These are phyloP conservation scores for Anas bahamensis DNA, from an alignment of 2,797 vertebrate species.

Conservation along the genomic window DNA sequence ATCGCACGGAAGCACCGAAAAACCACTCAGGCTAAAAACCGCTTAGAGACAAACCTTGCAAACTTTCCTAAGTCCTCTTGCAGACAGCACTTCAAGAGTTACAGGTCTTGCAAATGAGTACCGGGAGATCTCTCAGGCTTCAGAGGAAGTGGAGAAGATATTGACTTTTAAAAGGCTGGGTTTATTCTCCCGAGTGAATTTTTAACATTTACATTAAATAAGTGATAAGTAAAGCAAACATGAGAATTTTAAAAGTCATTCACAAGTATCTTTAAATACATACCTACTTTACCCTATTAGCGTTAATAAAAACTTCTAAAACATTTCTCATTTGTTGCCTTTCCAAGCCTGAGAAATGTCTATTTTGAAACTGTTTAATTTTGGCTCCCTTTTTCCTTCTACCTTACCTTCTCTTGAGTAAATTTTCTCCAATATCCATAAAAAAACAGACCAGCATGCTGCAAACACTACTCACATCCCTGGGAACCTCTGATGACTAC, in stretches of 20 bases:
- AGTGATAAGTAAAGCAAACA: conserved; percentile 36
- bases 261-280: background rate
- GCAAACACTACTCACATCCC: background rate
- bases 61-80: background rate
- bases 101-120: background rate
- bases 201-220: conserved; percentile 57
- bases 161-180: conserved; percentile 13
- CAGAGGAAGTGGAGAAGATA: background rate
- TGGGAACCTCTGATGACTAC: background rate
- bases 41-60: background rate
- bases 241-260: background rate
- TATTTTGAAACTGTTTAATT: background rate
- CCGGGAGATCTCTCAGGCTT: background rate
- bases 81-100: background rate
- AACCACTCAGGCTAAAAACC: background rate
- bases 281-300: background rate
- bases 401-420: background rate
- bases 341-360: background rate
- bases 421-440: background rate
- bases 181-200: background rate
- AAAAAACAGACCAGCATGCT: background rate
- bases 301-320: background rate
- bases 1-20: background rate
- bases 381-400: background rate
- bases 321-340: background rate